phyloP scores from a whole-genome alignment of 1,140 invertebrate species.

The Daktulosphaira vitifoliae region DNA sequence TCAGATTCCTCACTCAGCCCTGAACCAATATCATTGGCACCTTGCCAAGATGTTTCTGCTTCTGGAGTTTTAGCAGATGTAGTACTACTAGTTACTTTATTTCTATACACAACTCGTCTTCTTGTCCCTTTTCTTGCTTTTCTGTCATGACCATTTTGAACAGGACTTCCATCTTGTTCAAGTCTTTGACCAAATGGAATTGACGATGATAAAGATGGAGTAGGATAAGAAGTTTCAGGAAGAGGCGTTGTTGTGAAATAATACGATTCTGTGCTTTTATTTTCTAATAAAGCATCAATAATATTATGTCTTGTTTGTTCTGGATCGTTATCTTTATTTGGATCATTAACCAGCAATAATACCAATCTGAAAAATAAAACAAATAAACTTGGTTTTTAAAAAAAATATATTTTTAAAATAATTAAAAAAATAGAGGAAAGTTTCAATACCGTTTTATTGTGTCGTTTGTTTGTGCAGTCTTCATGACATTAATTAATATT shows the following conservation, averaged over 20 bases:
- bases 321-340: conserved; percentile 15
- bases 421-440: too few species aligned
- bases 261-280: conserved; percentile 34
- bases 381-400: too few species aligned
- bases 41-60: neutral
- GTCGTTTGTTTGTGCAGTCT: conserved; percentile 64
- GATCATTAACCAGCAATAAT: conserved; percentile 58
- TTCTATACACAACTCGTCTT: conserved; percentile 14
- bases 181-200: conserved; percentile 16
- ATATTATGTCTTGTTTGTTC: conserved; percentile 12
- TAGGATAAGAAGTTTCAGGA: neutral
- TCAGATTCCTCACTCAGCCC: conserved; percentile 48
- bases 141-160: neutral
- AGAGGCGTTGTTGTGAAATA: neutral
- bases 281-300: conserved; percentile 12
- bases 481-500: conserved; percentile 68
- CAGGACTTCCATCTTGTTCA: neutral
- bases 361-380: conserved; percentile 46
- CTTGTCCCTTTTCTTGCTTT: conserved; percentile 3
- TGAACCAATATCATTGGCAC: neutral
- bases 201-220: neutral
- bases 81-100: neutral
- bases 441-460: conserved; percentile 41
- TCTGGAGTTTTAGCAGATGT: conserved; percentile 2
- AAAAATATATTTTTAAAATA: too few species aligned